Evolutionary conservation across 1,140 invertebrate genomes (phyloP).

Genomic region (Plodia interpunctella): DNA sequence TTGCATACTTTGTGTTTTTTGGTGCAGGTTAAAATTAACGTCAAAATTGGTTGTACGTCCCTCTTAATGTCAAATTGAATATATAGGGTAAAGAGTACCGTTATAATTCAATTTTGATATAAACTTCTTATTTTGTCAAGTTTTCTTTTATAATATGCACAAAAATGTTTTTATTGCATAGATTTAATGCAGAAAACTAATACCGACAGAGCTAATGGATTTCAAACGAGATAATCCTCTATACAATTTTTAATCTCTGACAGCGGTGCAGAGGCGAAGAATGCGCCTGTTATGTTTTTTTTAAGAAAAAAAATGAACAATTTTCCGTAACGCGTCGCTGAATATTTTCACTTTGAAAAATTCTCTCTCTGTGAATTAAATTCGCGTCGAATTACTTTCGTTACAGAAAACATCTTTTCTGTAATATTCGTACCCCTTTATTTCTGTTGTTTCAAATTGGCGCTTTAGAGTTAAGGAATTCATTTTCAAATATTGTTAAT

Average conservation of each 20-base stretch:
- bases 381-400: slow-evolving; percentile 12
- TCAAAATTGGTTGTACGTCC: too few relatives aligned
- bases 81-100: too few relatives aligned
- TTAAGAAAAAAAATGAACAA: slow-evolving; percentile 2
- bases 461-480: slow-evolving; percentile 3
- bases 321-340: slow-evolving; percentile 1
- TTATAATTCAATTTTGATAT: too few relatives aligned
- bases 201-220: too few relatives aligned
- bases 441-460: slow-evolving; percentile 6
- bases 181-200: too few relatives aligned
- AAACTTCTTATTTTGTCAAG: too few relatives aligned
- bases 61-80: too few relatives aligned
- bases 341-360: slow-evolving; percentile 14
- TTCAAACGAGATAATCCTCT: background rate
- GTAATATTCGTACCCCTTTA: background rate
- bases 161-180: too few relatives aligned
- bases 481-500: too few relatives aligned
- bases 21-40: too few relatives aligned
- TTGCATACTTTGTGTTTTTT: too few relatives aligned
- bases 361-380: slow-evolving; percentile 13
- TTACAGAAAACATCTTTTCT: slow-evolving; percentile 11
- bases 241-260: background rate
- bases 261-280: background rate
- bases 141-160: too few relatives aligned
- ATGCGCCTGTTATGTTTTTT: slow-evolving; percentile 1